These are phyloP conservation scores for Mionectes olivaceus DNA, from an alignment of 2,797 vertebrate species.

Conservation along the genomic window DNA sequence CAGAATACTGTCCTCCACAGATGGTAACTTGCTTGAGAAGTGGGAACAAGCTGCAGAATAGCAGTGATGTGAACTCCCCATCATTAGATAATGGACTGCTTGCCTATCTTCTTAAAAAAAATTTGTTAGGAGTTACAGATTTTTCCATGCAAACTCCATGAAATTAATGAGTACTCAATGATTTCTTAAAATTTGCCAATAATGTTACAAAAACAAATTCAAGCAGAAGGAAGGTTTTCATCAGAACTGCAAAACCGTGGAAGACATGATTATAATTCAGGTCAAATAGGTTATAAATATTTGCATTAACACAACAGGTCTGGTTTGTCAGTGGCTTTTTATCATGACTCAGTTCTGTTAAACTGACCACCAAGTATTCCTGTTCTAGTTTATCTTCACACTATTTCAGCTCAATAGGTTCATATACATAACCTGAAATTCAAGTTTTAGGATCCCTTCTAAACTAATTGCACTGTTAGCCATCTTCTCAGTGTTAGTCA, in stretches of 20 bases:
- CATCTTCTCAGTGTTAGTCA: neutral
- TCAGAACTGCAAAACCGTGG: neutral
- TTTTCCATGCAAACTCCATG: neutral
- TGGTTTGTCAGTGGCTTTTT: neutral
- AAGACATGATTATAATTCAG: neutral
- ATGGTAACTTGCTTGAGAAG: neutral
- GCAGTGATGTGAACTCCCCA: neutral
- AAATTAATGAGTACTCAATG: neutral
- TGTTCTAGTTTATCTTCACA: neutral
- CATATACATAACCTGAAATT: conserved; percentile 37
- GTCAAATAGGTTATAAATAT: neutral
- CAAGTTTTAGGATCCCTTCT: conserved; percentile 10
- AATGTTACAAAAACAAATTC: neutral
- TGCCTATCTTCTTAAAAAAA: neutral
- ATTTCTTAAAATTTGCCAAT: neutral
- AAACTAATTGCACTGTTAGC: conserved; percentile 12
- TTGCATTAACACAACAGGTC: neutral
- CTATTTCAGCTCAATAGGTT: neutral
- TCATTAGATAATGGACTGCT: neutral
- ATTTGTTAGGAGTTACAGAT: neutral
- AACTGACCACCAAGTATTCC: neutral
- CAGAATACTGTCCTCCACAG: neutral
- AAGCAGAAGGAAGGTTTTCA: neutral
- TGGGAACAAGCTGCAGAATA: neutral
- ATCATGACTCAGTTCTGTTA: neutral